Conservation (phyloP, 2,113 vertebrate species). For the human (Homo sapiens) region DNA sequence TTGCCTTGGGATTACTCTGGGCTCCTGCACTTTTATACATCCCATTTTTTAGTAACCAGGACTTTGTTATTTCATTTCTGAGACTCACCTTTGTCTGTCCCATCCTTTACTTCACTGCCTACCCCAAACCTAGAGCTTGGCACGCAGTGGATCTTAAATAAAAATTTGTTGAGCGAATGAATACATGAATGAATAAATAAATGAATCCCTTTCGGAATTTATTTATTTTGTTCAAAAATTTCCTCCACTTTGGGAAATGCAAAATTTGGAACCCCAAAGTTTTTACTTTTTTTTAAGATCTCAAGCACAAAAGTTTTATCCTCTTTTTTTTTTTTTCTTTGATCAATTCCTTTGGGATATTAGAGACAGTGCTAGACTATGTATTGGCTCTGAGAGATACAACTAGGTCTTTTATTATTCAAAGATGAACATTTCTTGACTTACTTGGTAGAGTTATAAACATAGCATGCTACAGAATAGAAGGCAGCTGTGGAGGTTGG, state of each 20-base stretch:
- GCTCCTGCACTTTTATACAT: not conserved
- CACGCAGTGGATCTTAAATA: not conserved
- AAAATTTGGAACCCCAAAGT: not conserved
- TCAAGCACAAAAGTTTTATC: not conserved
- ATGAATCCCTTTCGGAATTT: not conserved
- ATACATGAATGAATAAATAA: not conserved
- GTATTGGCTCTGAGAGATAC: not conserved
- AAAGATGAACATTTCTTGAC: not conserved
- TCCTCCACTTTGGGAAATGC: not conserved
- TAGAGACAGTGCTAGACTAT: not conserved
- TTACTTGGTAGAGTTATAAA: not conserved
- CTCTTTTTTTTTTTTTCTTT: not conserved
- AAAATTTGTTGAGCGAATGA: not conserved
- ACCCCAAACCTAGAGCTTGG: not conserved
- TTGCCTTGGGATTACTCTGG: too few species aligned
- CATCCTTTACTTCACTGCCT: not conserved
- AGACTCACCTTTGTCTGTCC: not conserved
- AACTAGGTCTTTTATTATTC: not conserved
- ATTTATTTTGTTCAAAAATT: not conserved
- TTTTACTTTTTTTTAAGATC: not conserved
- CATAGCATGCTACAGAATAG: not conserved
- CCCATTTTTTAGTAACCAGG: not conserved
- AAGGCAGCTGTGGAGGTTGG: not conserved
- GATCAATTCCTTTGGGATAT: not conserved
- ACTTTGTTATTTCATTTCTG: not conserved